These are phyloP conservation scores for Macrotis lagotis DNA, from an alignment of 2,113 vertebrate species.

Conservation along the genomic window DNA sequence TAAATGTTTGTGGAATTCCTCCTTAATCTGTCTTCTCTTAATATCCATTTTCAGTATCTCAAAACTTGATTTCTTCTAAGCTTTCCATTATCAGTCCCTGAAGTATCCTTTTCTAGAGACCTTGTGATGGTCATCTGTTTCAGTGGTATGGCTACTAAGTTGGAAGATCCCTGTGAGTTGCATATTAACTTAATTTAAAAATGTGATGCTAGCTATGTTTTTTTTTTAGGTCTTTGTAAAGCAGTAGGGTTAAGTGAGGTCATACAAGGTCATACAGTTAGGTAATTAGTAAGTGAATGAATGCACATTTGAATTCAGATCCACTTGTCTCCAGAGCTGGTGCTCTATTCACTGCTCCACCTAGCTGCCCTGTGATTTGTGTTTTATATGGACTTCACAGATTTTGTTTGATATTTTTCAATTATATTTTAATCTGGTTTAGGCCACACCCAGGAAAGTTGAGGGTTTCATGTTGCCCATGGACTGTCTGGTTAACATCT, in stretches of 20 bases:
- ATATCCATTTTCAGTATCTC: not conserved
- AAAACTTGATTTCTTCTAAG: not conserved
- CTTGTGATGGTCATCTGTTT: not conserved
- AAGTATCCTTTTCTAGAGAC: not conserved
- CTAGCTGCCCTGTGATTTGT: too few relatives aligned
- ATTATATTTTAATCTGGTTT: not conserved
- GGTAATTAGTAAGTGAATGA: too few relatives aligned
- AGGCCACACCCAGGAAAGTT: not conserved
- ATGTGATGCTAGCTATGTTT: not conserved
- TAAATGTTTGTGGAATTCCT: not conserved
- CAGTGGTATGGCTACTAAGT: not conserved
- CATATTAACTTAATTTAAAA: not conserved
- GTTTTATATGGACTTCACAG: too few relatives aligned
- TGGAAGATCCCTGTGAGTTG: not conserved
- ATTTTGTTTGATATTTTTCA: not conserved
- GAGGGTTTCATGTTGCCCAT: not conserved
- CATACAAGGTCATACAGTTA: too few relatives aligned
- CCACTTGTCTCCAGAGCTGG: too few relatives aligned
- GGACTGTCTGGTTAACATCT: not conserved
- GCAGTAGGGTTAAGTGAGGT: too few relatives aligned
- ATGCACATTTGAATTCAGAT: too few relatives aligned
- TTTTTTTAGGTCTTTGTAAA: too few relatives aligned
- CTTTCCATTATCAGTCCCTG: not conserved
- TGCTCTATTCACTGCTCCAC: too few relatives aligned
- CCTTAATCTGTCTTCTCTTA: not conserved